Percentiles rank a stretch among this genome's conserved stretches.
Conservation (phyloP, 2,888 invertebrate species). For the Macroteleia sp. region DNA sequence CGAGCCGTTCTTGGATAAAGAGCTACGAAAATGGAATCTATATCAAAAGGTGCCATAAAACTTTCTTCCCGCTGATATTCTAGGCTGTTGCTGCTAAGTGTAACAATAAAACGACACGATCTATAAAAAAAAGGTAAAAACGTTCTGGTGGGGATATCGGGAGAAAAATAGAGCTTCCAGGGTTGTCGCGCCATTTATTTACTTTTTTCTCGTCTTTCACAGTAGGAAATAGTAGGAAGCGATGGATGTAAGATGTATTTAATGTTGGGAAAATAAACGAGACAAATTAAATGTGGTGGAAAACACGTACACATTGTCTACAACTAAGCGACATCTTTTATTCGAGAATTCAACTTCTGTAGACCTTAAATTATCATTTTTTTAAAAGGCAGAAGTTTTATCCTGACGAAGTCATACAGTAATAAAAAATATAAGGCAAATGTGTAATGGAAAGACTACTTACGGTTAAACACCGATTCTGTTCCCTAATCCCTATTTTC, state of each 20-base stretch:
- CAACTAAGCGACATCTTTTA: too few relatives aligned
- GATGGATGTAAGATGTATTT: slow-evolving; percentile 33
- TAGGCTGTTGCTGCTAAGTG: slow-evolving; percentile 55
- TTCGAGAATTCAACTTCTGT: too few relatives aligned
- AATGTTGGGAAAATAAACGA: slow-evolving; percentile 14
- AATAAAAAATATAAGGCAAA: too few relatives aligned
- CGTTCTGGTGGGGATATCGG: neutral
- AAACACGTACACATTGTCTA: too few relatives aligned
- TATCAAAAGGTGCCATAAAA: slow-evolving; percentile 64
- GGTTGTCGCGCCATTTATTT: slow-evolving; percentile 33
- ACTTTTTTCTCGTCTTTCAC: slow-evolving; percentile 5
- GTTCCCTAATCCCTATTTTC: too few relatives aligned
- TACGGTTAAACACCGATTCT: too few relatives aligned
- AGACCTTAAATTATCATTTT: too few relatives aligned
- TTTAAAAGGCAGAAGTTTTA: too few relatives aligned
- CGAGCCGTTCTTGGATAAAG: slow-evolving; percentile 56
- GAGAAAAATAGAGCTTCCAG: slow-evolving; percentile 16
- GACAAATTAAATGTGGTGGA: slow-evolving; percentile 2
- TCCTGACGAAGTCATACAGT: too few relatives aligned
- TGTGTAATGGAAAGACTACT: too few relatives aligned
- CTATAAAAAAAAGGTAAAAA: slow-evolving; percentile 34
- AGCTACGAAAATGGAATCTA: slow-evolving; percentile 66
- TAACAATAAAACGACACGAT: slow-evolving; percentile 55
- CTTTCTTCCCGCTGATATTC: slow-evolving; percentile 59
- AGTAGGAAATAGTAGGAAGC: slow-evolving; percentile 1